Evolutionary conservation across 2,113 vertebrate genomes (phyloP).

Genomic region (Urocitellus parryii): DNA sequence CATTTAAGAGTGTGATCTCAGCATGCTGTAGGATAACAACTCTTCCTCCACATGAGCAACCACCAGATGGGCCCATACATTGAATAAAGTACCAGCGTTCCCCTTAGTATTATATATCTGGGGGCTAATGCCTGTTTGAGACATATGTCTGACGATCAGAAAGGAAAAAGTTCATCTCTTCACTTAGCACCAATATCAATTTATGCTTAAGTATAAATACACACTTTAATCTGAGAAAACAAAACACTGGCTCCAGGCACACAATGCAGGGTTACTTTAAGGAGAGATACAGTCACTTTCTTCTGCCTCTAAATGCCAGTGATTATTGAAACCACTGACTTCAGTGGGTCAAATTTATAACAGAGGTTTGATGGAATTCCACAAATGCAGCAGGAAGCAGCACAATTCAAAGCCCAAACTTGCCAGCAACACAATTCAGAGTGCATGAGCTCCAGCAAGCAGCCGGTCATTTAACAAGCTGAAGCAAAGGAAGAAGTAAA

Average conservation of each 20-base stretch:
- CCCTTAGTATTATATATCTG: background rate
- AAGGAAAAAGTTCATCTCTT: background rate
- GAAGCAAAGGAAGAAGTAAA: background rate
- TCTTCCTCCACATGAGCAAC: background rate
- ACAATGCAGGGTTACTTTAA: background rate
- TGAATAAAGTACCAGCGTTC: background rate
- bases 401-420: background rate
- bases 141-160: background rate
- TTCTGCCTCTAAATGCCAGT: background rate
- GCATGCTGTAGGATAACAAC: background rate
- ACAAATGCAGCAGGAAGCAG: background rate
- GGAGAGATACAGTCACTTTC: background rate
- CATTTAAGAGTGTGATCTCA: background rate
- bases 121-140: background rate
- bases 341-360: background rate
- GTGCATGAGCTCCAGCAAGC: background rate
- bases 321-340: background rate
- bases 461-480: no score
- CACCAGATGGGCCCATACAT: no score
- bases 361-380: background rate
- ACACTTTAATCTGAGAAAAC: background rate
- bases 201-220: background rate
- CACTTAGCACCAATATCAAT: background rate
- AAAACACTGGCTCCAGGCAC: background rate
- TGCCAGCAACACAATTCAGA: background rate